These are phyloP conservation scores for Odobenus rosmarus DNA, from an alignment of 2,113 vertebrate species.

Conservation along the genomic window DNA sequence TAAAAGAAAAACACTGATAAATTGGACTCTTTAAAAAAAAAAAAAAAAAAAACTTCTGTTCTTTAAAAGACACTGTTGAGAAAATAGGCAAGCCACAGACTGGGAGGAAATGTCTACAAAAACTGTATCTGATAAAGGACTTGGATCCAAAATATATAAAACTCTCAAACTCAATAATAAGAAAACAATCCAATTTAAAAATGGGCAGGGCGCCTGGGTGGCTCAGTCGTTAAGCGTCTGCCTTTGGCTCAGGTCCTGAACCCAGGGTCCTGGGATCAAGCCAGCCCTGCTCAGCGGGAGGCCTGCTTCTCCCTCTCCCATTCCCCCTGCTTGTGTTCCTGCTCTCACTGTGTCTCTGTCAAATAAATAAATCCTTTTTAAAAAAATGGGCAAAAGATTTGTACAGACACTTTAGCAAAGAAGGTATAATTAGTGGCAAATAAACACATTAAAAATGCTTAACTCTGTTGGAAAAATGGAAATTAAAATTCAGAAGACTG, in stretches of 20 bases:
- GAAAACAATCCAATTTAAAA: neutral
- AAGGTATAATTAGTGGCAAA: neutral
- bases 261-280: no score
- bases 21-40: neutral
- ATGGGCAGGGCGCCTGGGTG: no score
- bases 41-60: neutral
- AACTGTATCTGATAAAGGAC: neutral
- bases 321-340: no score
- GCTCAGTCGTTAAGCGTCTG: no score
- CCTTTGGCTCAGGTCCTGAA: no score
- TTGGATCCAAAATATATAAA: neutral
- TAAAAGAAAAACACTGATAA: neutral
- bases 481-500: neutral
- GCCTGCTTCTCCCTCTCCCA: no score
- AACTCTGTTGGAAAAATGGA: neutral
- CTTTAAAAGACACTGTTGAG: neutral
- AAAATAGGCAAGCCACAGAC: neutral
- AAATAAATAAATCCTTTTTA: no score
- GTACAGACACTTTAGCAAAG: neutral
- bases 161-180: neutral
- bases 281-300: no score
- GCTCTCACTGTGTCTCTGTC: no score
- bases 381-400: neutral
- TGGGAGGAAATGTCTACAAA: neutral
- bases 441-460: conserved; percentile 7